Conservation (phyloP, 2,888 invertebrate genomes). For the Netelia melanura region DNA sequence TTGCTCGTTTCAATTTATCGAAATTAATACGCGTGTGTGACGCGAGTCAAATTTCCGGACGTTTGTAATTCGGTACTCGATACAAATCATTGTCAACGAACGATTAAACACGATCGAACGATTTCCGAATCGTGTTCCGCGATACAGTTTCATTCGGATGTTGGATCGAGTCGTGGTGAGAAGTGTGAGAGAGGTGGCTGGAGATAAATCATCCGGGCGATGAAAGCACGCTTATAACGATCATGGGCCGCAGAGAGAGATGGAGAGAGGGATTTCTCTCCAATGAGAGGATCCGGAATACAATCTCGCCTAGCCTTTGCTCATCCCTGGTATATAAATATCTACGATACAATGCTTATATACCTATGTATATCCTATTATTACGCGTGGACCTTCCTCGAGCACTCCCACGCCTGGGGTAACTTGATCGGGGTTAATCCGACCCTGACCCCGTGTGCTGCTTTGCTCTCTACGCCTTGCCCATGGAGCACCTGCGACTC, state of each 20-base stretch:
- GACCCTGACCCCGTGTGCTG: conserved; percentile 82
- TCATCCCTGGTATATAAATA: conserved; percentile 43
- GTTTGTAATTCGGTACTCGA: background rate
- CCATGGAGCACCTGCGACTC: conserved; percentile 65
- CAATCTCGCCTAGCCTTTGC: conserved; percentile 68
- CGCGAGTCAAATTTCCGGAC: background rate
- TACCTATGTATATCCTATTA: conserved; percentile 79
- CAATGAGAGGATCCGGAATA: conserved; percentile 49
- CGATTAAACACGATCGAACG: too few species aligned
- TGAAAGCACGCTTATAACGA: conserved; percentile 63
- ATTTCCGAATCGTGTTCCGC: background rate
- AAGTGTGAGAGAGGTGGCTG: conserved; percentile 4
- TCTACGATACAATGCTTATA: conserved; percentile 19
- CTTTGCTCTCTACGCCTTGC: conserved; percentile 64
- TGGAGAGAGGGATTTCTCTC: conserved; percentile 33
- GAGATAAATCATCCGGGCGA: conserved; percentile 63
- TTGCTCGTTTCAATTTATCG: conserved; percentile 37
- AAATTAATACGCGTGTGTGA: background rate
- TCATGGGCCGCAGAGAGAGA: conserved; percentile 22
- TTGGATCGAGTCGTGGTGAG: conserved; percentile 41
- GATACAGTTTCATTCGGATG: conserved; percentile 27
- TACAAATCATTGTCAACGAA: too few species aligned
- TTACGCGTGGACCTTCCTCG: conserved; percentile 78
- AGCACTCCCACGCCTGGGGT: conserved; percentile 84
- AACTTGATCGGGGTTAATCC: conserved; percentile 84